Evolutionary conservation across 1,140 invertebrate genomes (phyloP), one percentile per base, ranked within the genome.

Genomic region (Andrena cerasifolii): DNA sequence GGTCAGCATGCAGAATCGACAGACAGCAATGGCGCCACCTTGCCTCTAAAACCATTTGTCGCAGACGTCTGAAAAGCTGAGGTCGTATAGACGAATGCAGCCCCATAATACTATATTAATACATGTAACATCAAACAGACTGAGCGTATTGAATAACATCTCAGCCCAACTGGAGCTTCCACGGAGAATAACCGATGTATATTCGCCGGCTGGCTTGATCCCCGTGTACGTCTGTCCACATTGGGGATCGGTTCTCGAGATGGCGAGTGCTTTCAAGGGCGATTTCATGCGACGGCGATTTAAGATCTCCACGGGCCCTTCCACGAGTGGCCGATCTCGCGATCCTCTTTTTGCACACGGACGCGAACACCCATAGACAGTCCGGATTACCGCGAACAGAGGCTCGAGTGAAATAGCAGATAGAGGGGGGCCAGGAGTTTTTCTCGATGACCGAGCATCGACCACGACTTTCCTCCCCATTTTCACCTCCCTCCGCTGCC

Each of bases 381-480:
- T 73, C 54, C 21, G 59, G 70, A 73, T 73, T 73, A 73, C 70
- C 70, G 59, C 33, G 70, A 73, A 63, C 58, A 63, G 70, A 54
- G 24, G 51, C 21, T 10, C 56, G 31, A 59, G 56, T 31, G 56
- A 59, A 36, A 31, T 54, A 21, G 31, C 28, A 26, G 53, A 28
- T 14, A 61, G 28, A 24, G 58, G n/a, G 43, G 45, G 21, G 5
- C 16, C n/a, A n/a, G 40, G 58, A 49, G 43, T 73, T 63, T 73
- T 63, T 73, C 70, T 73, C 70, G 70, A 73, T 73, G 80, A 82
- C 78, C 63, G 72, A 79, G 71, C 65, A 82, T 82, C 43, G 43
- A 71, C 81, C 73, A 16, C 33, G 76, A 79, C 58, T 56, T 61
- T 78, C 45, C 45, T 78, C 56, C 45, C 70, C 24, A 40, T 79